A percentile compares a stretch with the other conserved stretches of the same genome.
phyloP scores from a whole-genome alignment of 2,113 vertebrate species.

The Istiophorus platypterus region DNA sequence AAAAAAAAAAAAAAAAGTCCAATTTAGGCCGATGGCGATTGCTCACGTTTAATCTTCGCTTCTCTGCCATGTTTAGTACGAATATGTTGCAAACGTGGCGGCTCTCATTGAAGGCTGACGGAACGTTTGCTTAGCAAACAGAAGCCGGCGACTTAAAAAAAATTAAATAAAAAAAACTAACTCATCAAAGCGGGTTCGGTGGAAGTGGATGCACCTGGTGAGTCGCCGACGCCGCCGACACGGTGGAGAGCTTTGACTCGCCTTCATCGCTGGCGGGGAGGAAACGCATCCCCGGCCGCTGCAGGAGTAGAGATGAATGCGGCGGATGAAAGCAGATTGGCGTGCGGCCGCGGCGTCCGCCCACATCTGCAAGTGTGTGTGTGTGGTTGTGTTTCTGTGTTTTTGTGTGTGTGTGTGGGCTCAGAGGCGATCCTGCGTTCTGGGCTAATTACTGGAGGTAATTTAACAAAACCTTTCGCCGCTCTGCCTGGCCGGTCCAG shows the following conservation, averaged over 20 bases:
- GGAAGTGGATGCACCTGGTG: slow-evolving; percentile 43
- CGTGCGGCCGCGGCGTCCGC: slow-evolving; percentile 19
- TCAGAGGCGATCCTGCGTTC: slow-evolving; percentile 39
- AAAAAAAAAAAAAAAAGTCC: too few relatives aligned
- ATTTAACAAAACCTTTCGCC: slow-evolving; percentile 71
- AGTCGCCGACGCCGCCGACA: slow-evolving; percentile 50
- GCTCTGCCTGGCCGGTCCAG: slow-evolving; percentile 74
- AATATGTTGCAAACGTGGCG: neutral
- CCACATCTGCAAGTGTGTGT: slow-evolving; percentile 17
- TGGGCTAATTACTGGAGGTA: slow-evolving; percentile 75
- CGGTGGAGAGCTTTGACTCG: slow-evolving; percentile 35
- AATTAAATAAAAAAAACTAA: neutral
- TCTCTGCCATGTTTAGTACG: slow-evolving; percentile 4
- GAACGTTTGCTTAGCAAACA: slow-evolving; percentile 27
- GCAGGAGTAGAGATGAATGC: slow-evolving; percentile 48
- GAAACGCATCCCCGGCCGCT: slow-evolving; percentile 32
- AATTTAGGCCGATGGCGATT: neutral
- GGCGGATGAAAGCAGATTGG: slow-evolving; percentile 59
- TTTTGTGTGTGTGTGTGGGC: slow-evolving; percentile 32
- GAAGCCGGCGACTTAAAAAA: slow-evolving; percentile 5
- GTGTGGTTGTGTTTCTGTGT: too few relatives aligned
- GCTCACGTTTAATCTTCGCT: neutral
- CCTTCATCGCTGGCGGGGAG: slow-evolving; percentile 13
- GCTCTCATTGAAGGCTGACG: neutral
- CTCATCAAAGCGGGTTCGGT: slow-evolving; percentile 27